These are phyloP conservation scores for Leptosomus discolor DNA, from an alignment of 2,113 vertebrate species.

Conservation along the genomic window DNA sequence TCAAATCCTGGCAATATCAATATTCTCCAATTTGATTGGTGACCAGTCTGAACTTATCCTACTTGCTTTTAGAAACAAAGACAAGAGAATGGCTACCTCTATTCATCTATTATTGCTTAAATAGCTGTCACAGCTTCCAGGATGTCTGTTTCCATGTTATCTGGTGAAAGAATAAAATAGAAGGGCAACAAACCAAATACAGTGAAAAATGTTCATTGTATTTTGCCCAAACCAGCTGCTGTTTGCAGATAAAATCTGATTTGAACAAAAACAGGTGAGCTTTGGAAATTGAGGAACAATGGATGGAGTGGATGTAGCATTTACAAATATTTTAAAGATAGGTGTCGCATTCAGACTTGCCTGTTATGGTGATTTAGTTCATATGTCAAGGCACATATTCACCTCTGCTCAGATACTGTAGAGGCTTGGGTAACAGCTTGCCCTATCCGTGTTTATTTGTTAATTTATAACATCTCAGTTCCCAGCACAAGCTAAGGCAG, in stretches of 20 bases:
- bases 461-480: slow-evolving; percentile 30
- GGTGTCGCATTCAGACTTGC: neutral
- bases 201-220: slow-evolving; percentile 29
- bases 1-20: slow-evolving; percentile 11
- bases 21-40: slow-evolving; percentile 38
- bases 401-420: neutral
- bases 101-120: slow-evolving; percentile 48
- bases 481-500: neutral
- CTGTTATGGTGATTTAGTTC: slow-evolving; percentile 18
- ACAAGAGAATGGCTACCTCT: slow-evolving; percentile 11
- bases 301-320: neutral
- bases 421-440: neutral
- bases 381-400: neutral
- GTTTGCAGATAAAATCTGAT: slow-evolving; percentile 43
- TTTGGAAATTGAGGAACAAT: slow-evolving; percentile 7
- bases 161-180: slow-evolving; percentile 31
- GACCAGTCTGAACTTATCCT: slow-evolving; percentile 5
- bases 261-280: slow-evolving; percentile 22
- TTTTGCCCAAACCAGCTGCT: slow-evolving; percentile 34
- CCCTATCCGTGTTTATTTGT: slow-evolving; percentile 15
- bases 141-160: slow-evolving; percentile 47
- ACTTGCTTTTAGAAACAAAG: slow-evolving; percentile 27
- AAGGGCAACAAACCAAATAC: slow-evolving; percentile 43
- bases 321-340: slow-evolving; percentile 2
- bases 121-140: slow-evolving; percentile 47